phyloP scores from a whole-genome alignment of 1,140 invertebrate species.

The Aphelinus certus region DNA sequence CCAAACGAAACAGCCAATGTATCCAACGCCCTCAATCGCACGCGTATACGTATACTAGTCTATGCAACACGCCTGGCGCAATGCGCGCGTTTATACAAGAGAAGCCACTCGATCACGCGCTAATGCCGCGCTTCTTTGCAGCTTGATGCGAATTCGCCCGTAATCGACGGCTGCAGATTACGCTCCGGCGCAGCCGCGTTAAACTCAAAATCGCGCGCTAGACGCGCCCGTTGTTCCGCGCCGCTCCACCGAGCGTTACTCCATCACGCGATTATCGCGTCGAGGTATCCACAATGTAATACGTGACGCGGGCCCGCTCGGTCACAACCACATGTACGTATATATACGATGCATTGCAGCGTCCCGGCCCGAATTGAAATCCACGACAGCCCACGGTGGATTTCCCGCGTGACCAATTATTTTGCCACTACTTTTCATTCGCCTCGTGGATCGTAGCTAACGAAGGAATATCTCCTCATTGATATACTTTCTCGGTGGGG shows the following conservation, averaged over 20 bases:
- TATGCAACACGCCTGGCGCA: constrained; percentile 38
- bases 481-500: too few relatives aligned
- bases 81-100: constrained; percentile 58
- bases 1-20: constrained; percentile 30
- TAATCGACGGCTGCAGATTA: too few relatives aligned
- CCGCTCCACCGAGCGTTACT: not conserved
- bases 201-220: too few relatives aligned
- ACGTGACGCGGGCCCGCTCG: constrained; percentile 5
- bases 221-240: too few relatives aligned
- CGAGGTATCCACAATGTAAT: constrained; percentile 31
- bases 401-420: too few relatives aligned
- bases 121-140: constrained; percentile 41
- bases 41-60: too few relatives aligned
- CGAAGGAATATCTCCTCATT: too few relatives aligned
- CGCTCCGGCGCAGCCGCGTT: too few relatives aligned
- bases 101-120: constrained; percentile 53
- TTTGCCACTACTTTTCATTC: too few relatives aligned
- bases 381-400: not conserved
- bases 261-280: constrained; percentile 17
- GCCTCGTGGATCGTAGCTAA: too few relatives aligned
- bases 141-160: too few relatives aligned
- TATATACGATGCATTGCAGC: not conserved
- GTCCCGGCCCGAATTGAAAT: constrained; percentile 30
- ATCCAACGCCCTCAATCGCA: too few relatives aligned
- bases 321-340: constrained; percentile 7